Percentiles rank a stretch among this genome's conserved stretches.
Evolutionary conservation across 2,797 vertebrate genomes (phyloP).

Genomic region (Melanotaenia trifasciata): DNA sequence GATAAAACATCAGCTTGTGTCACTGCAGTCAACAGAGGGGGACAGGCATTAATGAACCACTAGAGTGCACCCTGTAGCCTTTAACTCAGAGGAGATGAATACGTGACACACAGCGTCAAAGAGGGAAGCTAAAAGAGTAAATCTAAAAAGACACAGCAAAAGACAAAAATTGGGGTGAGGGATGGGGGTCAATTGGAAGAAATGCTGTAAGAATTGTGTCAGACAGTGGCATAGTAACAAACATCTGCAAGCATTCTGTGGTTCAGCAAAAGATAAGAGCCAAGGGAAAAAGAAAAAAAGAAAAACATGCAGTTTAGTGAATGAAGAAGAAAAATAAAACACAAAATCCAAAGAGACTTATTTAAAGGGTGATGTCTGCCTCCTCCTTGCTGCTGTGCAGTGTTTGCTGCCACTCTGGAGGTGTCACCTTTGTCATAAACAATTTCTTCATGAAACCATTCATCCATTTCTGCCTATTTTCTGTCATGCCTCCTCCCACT

Average conservation of each 20-base stretch:
- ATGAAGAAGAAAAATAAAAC: constrained; percentile 3
- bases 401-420: constrained; percentile 41
- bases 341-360: constrained; percentile 18
- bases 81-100: constrained; percentile 34
- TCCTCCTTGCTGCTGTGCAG: constrained; percentile 24
- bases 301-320: neutral
- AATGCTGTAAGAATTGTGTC: constrained; percentile 10
- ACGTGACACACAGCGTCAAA: constrained; percentile 13
- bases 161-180: constrained; percentile 8
- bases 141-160: constrained; percentile 1
- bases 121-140: constrained; percentile 1
- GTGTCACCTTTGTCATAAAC: constrained; percentile 55
- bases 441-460: constrained; percentile 50
- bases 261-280: neutral
- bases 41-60: constrained; percentile 53
- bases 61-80: constrained; percentile 73
- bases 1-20: constrained; percentile 18
- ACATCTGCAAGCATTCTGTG: constrained; percentile 12
- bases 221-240: constrained; percentile 19
- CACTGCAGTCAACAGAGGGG: constrained; percentile 31
- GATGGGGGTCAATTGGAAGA: constrained; percentile 8
- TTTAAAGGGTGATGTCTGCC: constrained; percentile 2
- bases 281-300: constrained; percentile 11
- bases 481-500: constrained; percentile 15
- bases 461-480: constrained; percentile 17